phyloP scores from a whole-genome alignment of 1,140 invertebrate genomes.

The Melanaphis sacchari region DNA sequence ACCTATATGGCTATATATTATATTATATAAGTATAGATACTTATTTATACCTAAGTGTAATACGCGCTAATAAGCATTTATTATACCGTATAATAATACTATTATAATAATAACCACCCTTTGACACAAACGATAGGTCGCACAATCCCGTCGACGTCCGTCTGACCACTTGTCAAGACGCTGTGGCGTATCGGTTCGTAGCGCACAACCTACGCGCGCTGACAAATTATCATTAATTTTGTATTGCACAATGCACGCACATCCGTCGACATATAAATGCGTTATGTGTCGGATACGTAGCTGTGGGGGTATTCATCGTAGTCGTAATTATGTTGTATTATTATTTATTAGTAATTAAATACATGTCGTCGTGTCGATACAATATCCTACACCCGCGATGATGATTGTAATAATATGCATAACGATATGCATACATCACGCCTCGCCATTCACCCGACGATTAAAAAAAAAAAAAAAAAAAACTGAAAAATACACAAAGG shows the following conservation, averaged over 20 bases:
- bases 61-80: background rate
- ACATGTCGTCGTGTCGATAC: background rate
- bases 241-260: background rate
- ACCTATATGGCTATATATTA: background rate
- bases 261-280: background rate
- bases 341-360: constrained; percentile 6
- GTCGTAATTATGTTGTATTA: background rate
- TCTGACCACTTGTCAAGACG: background rate
- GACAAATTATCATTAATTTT: background rate
- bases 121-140: background rate
- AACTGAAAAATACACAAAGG: background rate
- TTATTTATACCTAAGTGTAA: background rate
- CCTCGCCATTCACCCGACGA: background rate
- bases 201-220: background rate
- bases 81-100: background rate
- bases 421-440: background rate
- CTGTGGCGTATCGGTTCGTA: background rate
- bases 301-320: background rate
- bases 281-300: background rate
- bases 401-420: background rate
- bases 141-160: too few species aligned
- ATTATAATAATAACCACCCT: background rate
- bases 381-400: background rate
- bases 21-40: too few species aligned
- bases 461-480: background rate